These are phyloP conservation scores for Metellina segmentata DNA, from an alignment of 2,888 invertebrate genomes.

Conservation along the genomic window DNA sequence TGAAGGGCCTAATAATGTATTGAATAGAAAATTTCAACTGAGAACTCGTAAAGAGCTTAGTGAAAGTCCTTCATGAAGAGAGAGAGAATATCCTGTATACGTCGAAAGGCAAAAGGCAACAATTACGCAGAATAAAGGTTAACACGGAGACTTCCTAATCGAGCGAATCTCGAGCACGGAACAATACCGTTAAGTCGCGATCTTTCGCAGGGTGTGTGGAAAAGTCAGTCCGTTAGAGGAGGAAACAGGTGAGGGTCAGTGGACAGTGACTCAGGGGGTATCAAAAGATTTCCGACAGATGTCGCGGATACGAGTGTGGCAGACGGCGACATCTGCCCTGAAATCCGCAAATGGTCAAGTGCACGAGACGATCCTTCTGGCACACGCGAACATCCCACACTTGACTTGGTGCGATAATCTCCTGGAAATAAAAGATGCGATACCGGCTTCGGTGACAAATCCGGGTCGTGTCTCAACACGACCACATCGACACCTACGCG, in stretches of 20 bases:
- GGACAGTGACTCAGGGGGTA: constrained; percentile 63
- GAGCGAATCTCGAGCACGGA: background rate
- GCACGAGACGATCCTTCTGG: constrained; percentile 39
- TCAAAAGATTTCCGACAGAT: constrained; percentile 76
- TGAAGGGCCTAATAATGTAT: no score
- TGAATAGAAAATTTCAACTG: no score
- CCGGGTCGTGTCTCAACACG: no score
- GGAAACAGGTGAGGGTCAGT: constrained; percentile 74
- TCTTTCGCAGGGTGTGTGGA: background rate
- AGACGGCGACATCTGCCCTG: constrained; percentile 56
- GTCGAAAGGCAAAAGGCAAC: no score
- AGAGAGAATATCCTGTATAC: no score
- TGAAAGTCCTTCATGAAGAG: no score
- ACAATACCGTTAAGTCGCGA: constrained; percentile 1
- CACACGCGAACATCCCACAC: constrained; percentile 55
- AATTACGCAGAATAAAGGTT: no score
- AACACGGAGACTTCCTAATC: no score
- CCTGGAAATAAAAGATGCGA: no score
- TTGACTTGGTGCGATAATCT: constrained; percentile 35
- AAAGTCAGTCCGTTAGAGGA: constrained; percentile 59
- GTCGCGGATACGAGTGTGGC: constrained; percentile 57
- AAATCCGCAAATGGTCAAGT: constrained; percentile 59
- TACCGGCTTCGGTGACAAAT: no score
- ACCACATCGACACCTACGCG: no score
- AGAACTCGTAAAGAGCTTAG: no score